Evolutionary conservation across 2,113 vertebrate genomes (phyloP).

Genomic region (Speoplatyrhinus poulsoni): DNA sequence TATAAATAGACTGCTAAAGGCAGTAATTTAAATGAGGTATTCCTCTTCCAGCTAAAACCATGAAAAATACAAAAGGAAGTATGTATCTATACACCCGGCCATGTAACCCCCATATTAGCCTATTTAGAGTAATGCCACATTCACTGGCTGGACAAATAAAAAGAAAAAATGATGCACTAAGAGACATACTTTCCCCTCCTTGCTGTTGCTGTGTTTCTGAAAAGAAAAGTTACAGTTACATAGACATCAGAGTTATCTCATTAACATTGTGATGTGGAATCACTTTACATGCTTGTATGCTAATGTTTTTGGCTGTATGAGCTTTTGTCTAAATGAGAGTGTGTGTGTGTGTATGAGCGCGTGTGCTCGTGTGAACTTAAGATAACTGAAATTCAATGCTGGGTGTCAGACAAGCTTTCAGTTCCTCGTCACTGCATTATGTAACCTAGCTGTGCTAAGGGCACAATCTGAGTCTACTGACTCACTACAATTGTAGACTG

Average conservation of each 20-base stretch:
- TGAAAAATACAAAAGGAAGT: slow-evolving; percentile 20
- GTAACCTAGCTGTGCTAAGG: too few species aligned
- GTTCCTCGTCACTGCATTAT: slow-evolving; percentile 7
- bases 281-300: slow-evolving; percentile 27
- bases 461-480: too few species aligned
- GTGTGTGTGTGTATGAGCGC: slow-evolving; percentile 9
- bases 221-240: slow-evolving; percentile 78
- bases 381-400: slow-evolving; percentile 36
- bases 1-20: slow-evolving; percentile 2
- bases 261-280: slow-evolving; percentile 56
- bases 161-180: slow-evolving; percentile 65
- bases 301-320: too few species aligned
- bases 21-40: slow-evolving; percentile 49
- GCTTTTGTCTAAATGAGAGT: slow-evolving; percentile 6
- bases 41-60: slow-evolving; percentile 45
- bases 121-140: slow-evolving; percentile 45
- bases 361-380: slow-evolving; percentile 30
- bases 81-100: slow-evolving; percentile 32
- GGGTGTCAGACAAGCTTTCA: slow-evolving; percentile 25
- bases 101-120: slow-evolving; percentile 43
- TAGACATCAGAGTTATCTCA: slow-evolving; percentile 62
- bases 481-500: too few species aligned
- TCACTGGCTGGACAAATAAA: slow-evolving; percentile 51
- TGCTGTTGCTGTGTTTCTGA: slow-evolving; percentile 79
- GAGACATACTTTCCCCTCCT: slow-evolving; percentile 80